Evolutionary conservation across 2,113 vertebrate genomes (phyloP), one percentile per base, ranked within the genome.

Genomic region (Apodemus speciosus): DNA sequence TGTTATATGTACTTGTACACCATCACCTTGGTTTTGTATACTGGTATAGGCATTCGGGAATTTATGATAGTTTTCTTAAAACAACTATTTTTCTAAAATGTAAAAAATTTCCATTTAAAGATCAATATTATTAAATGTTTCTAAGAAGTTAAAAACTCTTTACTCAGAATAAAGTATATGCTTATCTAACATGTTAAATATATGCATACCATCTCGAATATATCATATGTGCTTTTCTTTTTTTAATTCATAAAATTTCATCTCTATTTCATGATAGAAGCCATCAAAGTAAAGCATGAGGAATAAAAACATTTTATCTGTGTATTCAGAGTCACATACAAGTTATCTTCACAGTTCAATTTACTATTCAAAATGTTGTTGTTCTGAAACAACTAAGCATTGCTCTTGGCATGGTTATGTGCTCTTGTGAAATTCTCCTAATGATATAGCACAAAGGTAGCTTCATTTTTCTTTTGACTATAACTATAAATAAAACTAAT

Each of bases 291-390:
- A 94, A 97, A 97, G 89, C 88, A 0, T 15, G 15, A n/a, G 90
- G 86, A 80, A 92, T 97, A 92, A 83, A 77, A 96, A 94, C 93
- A 95, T 69, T 97, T 89, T 96, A 95, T 93, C 10, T 77, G 2
- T 35, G 64, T n/a, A 88, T 43, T 10, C 40, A 97, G 96, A 97
- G 93, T 23, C 80, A 95, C 90, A 97, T 93, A 97, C 96, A 94
- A 95, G 91, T 96, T 95, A 89, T n/a, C 1, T 97, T 92, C 85
- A 98, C 97, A 96, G 77, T 90, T 96, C 96, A 95, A 88, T 72
- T 94, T 60, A 95, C 96, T 92, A 93, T n/a, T n/a, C n/a, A n/a
- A n/a, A n/a, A n/a, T n/a, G n/a, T 79, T 66, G 30, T 66, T 66
- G 10, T 11, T 32, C 62, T 32, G 62, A 66, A 66, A 66, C 27